phyloP scores from a whole-genome alignment of 2,113 vertebrate genomes.

The Dolichallabes microphthalmus region DNA sequence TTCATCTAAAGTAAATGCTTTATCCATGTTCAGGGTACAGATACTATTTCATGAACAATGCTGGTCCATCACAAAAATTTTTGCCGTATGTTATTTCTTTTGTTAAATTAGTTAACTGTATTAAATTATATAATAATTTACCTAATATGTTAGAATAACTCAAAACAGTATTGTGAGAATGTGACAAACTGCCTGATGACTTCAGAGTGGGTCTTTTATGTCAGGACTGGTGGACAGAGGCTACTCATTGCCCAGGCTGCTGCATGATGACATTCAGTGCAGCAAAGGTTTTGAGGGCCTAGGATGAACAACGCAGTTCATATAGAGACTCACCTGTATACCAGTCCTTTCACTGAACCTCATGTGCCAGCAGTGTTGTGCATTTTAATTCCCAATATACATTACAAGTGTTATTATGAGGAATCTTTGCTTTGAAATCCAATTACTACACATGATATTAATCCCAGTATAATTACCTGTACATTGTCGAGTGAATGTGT shows the following conservation, averaged over 20 bases:
- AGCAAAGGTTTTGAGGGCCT: constrained; percentile 23
- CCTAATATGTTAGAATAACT: background rate
- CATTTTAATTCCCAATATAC: constrained; percentile 58
- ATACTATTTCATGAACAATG: background rate
- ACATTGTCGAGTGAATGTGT: constrained; percentile 62
- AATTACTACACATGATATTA: constrained; percentile 71
- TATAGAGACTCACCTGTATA: constrained; percentile 45
- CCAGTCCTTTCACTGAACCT: constrained; percentile 27
- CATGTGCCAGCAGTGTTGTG: constrained; percentile 46
- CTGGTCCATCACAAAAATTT: background rate
- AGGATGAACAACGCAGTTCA: constrained; percentile 35
- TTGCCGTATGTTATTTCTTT: background rate
- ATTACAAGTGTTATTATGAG: constrained; percentile 64
- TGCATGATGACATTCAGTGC: constrained; percentile 32
- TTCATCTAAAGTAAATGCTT: background rate
- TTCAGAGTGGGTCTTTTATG: constrained; percentile 27
- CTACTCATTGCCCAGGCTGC: constrained; percentile 14
- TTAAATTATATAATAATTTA: background rate
- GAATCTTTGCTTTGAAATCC: constrained; percentile 65
- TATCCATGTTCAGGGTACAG: background rate
- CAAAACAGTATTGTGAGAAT: background rate
- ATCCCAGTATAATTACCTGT: constrained; percentile 70
- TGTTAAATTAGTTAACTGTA: background rate
- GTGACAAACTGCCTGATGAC: background rate
- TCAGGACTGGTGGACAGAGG: background rate